These are phyloP conservation scores for Tuta absoluta DNA, from an alignment of 2,888 invertebrate genomes.

Conservation along the genomic window DNA sequence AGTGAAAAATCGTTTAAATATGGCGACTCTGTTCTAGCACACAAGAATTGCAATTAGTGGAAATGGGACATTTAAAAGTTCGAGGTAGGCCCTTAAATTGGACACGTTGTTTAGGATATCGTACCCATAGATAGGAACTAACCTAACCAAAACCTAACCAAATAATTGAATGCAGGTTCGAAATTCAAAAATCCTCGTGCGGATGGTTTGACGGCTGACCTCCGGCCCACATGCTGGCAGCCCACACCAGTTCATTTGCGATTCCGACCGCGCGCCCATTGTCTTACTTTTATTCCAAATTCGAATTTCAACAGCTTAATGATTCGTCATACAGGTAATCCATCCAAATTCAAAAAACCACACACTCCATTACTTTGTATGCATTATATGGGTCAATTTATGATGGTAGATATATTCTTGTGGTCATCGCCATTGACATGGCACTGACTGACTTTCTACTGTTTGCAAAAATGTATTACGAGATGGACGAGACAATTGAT, in stretches of 20 bases:
- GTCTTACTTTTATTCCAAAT: conserved; percentile 74
- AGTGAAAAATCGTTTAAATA: too few species aligned
- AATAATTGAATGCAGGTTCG: conserved; percentile 29
- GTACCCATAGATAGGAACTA: too few species aligned
- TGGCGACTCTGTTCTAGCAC: too few species aligned
- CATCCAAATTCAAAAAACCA: conserved; percentile 18
- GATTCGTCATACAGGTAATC: conserved; percentile 27
- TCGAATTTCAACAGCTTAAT: conserved; percentile 52
- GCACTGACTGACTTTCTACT: conserved; percentile 41
- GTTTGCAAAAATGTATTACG: conserved; percentile 37
- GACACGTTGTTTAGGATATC: too few species aligned
- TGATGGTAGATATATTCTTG: conserved; percentile 29
- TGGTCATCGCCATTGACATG: conserved; percentile 44
- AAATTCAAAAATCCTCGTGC: conserved; percentile 51
- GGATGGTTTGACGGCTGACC: conserved; percentile 60
- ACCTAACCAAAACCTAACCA: too few species aligned
- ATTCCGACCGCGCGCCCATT: conserved; percentile 74
- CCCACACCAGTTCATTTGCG: conserved; percentile 71
- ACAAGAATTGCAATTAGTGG: too few species aligned
- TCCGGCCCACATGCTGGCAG: conserved; percentile 72
- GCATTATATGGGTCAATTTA: neutral
- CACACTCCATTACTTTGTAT: neutral
- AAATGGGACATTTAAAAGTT: too few species aligned
- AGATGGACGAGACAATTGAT: conserved; percentile 28
- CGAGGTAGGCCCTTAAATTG: too few species aligned